These are phyloP conservation scores for Esperia sulphurella DNA, from an alignment of 2,888 invertebrate genomes.

Conservation along the genomic window DNA sequence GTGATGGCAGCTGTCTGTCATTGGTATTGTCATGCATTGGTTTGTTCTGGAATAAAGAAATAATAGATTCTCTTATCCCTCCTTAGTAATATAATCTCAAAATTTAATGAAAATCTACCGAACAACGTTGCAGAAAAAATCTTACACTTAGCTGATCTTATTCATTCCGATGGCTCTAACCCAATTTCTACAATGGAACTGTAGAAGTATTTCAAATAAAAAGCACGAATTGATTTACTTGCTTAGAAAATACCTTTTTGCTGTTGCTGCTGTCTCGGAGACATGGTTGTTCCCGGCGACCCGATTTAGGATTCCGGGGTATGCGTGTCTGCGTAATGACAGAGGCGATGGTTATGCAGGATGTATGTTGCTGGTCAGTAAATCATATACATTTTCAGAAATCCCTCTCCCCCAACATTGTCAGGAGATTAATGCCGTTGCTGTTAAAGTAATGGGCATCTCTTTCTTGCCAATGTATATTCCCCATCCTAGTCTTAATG, in stretches of 20 bases:
- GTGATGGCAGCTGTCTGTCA: too few relatives aligned
- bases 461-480: conserved; percentile 13
- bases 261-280: too few relatives aligned
- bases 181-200: conserved; percentile 14
- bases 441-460: conserved; percentile 8
- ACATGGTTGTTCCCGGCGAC: too few relatives aligned
- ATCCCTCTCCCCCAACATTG: conserved; percentile 2
- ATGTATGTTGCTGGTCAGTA: conserved; percentile 8
- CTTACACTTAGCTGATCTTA: conserved; percentile 1
- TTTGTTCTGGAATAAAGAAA: too few relatives aligned
- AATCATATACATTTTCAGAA: conserved; percentile 2
- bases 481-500: conserved; percentile 12
- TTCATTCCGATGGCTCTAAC: neutral
- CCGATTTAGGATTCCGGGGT: too few relatives aligned
- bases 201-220: conserved; percentile 12
- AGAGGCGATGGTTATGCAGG: too few relatives aligned
- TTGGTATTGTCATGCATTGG: too few relatives aligned
- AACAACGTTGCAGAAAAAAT: neutral
- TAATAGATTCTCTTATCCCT: neutral
- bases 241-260: too few relatives aligned
- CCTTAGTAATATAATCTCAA: neutral
- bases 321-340: too few relatives aligned
- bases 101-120: neutral
- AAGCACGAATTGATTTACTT: conserved; percentile 11
- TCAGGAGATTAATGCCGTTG: conserved; percentile 9